Evolutionary conservation across 1,140 invertebrate species (phyloP).

Genomic region (Hylyphantes graminicola): DNA sequence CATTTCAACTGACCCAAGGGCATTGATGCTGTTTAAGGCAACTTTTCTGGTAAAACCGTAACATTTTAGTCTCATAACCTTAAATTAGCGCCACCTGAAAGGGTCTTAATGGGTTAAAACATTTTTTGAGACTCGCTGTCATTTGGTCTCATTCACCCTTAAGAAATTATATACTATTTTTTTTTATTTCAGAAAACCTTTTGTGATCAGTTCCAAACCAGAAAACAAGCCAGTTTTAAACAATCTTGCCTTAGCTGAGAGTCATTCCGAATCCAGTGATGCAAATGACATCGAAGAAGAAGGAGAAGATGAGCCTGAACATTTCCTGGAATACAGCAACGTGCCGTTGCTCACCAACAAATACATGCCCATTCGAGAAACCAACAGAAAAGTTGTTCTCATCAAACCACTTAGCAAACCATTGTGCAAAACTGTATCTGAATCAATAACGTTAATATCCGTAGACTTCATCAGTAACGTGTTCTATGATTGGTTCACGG

Average conservation of each 20-base stretch:
- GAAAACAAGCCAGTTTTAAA: not conserved
- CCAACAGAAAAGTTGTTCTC: constrained; percentile 12
- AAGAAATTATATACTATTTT: not conserved
- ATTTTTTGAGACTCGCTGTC: no score
- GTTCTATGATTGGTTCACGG: constrained; percentile 45
- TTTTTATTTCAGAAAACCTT: constrained; percentile 40
- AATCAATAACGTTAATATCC: not conserved
- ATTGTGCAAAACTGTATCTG: not conserved
- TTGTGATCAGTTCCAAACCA: constrained; percentile 3
- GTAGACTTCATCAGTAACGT: constrained; percentile 17
- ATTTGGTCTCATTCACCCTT: not conserved
- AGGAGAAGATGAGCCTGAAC: not conserved
- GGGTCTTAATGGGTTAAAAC: no score
- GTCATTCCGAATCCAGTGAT: not conserved
- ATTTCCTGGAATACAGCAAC: constrained; percentile 39
- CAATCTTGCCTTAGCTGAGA: not conserved
- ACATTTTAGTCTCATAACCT: no score
- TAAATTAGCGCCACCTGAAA: no score
- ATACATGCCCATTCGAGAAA: constrained; percentile 30
- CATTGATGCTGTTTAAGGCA: no score
- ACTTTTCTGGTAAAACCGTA: no score
- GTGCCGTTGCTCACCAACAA: constrained; percentile 18
- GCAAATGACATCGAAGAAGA: not conserved
- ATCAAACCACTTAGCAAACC: constrained; percentile 27
- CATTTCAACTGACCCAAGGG: no score